phyloP scores from a whole-genome alignment of 2,888 invertebrate species.

The Holacanthella duospinosa region DNA sequence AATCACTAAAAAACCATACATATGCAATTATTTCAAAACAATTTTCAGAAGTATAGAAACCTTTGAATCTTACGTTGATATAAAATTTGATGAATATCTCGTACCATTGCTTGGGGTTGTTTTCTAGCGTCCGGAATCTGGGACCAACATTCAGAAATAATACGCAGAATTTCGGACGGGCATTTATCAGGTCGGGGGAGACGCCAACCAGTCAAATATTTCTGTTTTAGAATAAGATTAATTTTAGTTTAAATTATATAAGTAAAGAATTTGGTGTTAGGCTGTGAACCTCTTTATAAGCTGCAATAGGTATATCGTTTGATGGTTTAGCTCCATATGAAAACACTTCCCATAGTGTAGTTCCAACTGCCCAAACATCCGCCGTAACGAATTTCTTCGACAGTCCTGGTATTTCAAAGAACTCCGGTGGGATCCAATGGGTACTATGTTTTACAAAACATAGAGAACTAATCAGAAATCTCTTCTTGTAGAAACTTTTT shows the following conservation, averaged over 20 bases:
- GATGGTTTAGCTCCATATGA: slow-evolving; percentile 55
- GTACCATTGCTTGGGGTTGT: slow-evolving; percentile 73
- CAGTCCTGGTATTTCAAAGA: slow-evolving; percentile 56
- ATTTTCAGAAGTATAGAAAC: too few relatives aligned
- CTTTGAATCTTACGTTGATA: slow-evolving; percentile 59
- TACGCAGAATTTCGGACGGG: slow-evolving; percentile 60
- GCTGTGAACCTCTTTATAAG: slow-evolving; percentile 41
- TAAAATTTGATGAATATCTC: slow-evolving; percentile 68
- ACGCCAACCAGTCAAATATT: slow-evolving; percentile 57
- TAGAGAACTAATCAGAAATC: slow-evolving; percentile 8
- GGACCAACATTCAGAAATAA: slow-evolving; percentile 74
- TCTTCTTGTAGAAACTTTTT: too few relatives aligned
- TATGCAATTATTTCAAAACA: too few relatives aligned
- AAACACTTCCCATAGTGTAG: slow-evolving; percentile 87
- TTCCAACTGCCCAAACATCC: slow-evolving; percentile 85
- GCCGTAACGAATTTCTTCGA: slow-evolving; percentile 59
- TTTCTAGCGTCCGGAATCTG: slow-evolving; percentile 57
- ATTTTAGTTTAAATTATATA: background rate
- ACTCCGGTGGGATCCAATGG: slow-evolving; percentile 83
- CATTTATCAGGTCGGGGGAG: slow-evolving; percentile 58
- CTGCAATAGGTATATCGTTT: slow-evolving; percentile 39
- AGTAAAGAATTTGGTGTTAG: background rate
- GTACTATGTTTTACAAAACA: slow-evolving; percentile 58
- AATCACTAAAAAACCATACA: too few relatives aligned
- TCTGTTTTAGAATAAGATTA: slow-evolving; percentile 46